These are phyloP conservation scores for Drosophila siamana DNA, from an alignment of 2,888 invertebrate species.

Conservation along the genomic window DNA sequence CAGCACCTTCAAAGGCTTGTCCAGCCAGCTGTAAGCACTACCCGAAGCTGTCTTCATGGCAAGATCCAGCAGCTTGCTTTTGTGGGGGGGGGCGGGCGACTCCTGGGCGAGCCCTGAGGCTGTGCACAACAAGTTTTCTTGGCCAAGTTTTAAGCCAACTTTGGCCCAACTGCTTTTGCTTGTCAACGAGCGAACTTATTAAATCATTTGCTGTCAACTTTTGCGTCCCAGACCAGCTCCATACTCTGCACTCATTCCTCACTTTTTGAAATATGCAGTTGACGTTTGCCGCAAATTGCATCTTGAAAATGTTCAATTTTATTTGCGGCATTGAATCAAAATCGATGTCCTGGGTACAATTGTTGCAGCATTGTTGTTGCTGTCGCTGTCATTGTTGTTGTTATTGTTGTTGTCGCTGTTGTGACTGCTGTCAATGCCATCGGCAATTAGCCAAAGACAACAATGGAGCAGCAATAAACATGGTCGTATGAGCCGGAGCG, in stretches of 20 bases:
- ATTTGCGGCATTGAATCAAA: conserved; percentile 56
- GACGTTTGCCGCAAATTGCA: conserved; percentile 42
- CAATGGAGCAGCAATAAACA: conserved; percentile 57
- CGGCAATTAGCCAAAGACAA: conserved; percentile 63
- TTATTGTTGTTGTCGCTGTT: conserved; percentile 20
- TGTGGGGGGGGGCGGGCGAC: no score
- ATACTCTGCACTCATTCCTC: no score
- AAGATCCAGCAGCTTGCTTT: no score
- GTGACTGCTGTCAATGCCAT: conserved; percentile 44
- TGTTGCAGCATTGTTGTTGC: conserved; percentile 7
- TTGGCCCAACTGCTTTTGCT: conserved; percentile 1
- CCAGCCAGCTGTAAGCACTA: not conserved
- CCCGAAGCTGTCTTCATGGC: not conserved
- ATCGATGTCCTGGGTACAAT: conserved; percentile 59
- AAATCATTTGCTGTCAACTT: conserved; percentile 15
- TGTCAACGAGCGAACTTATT: conserved; percentile 15
- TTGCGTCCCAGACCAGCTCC: no score
- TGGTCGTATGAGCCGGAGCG: conserved; percentile 13
- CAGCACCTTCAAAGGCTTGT: no score
- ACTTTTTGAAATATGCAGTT: conserved; percentile 1
- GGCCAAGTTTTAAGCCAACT: not conserved
- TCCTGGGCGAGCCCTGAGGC: no score
- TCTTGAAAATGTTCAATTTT: conserved; percentile 48
- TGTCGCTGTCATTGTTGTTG: conserved; percentile 8
- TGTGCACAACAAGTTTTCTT: not conserved